phyloP scores from a whole-genome alignment of 2,113 vertebrate species.

The Myanophis thanlyinensis region DNA sequence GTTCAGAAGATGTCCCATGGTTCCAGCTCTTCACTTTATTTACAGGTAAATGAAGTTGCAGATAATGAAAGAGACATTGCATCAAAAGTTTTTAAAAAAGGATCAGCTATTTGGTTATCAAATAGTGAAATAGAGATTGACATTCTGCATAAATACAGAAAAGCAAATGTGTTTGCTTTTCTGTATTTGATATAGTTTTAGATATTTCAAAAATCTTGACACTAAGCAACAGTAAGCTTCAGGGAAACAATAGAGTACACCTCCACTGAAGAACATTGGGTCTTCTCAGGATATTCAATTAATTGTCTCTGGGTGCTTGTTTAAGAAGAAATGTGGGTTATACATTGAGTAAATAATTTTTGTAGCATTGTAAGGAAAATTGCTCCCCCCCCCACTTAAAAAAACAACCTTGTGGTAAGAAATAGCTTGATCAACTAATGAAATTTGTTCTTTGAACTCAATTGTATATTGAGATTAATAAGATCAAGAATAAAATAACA shows the following conservation, averaged over 20 bases:
- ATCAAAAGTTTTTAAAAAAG: neutral
- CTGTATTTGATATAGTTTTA: neutral
- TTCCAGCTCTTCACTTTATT: constrained; percentile 90
- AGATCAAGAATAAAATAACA: neutral
- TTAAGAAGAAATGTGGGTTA: neutral
- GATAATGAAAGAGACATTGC: constrained; percentile 16
- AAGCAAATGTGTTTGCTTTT: constrained; percentile 3
- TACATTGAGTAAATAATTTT: neutral
- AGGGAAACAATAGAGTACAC: neutral
- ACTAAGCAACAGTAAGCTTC: neutral
- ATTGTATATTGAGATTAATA: neutral
- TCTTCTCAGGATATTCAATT: neutral
- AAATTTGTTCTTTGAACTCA: neutral
- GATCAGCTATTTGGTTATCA: neutral
- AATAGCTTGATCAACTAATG: neutral
- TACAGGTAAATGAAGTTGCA: constrained; percentile 80
- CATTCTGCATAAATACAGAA: neutral
- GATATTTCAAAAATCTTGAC: neutral
- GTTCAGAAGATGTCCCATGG: constrained; percentile 96
- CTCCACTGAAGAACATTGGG: constrained; percentile 13
- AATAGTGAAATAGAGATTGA: neutral
- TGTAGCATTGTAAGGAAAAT: neutral
- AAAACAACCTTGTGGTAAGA: neutral
- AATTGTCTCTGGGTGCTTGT: neutral
- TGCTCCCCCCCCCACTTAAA: neutral